Base-by-base conservation (phyloP, 1,140 invertebrate genomes). In the Subanguina moxae region DNA sequence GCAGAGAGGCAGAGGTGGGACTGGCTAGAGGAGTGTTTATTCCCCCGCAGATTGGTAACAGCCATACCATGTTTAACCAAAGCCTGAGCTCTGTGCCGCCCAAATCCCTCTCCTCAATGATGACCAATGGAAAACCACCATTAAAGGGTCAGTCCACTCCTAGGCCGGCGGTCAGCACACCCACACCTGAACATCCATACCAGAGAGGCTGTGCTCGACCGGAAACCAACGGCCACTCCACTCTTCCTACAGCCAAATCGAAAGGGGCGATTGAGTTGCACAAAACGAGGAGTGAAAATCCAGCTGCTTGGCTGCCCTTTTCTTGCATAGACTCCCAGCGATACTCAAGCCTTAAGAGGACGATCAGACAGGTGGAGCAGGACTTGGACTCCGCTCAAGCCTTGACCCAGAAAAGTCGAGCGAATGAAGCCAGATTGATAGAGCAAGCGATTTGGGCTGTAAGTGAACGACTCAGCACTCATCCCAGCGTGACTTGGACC, bases 381-480 rank as follows among this genome's bases (percentile, higher is more conserved):
- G n/a, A 65, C 38, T 59, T 8, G 5, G 57, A 57, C 19, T 65
- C 57, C 3, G 1, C 9, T 19, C n/a, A 65, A 65, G 27, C 15
- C 13, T 65, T 9, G 1, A 8, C 30, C 8, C 5, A 48, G 25
- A 1, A 57, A 65, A 28, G 27, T 23, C 11, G 42, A 19, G 25
- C 52, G 1, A 65, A 67, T 42, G 68, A 73, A 11, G 75, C 74
- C 13, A 46, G 63, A 42, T 32, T 48, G 52, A 78, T 78, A 28
- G 76, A 76, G 62, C 62, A 72, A 28, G 70, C 76, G 9, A 78
- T 78, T 61, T 32, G 58, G 28, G 58, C 28, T 61, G n/a, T 61
- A 61, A 30, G 28, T 32, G 28, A 61, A 28, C 46, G 19, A 17
- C 7, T 61, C 3, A 30, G 42, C 15, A 1, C n/a, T 5, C 19